phyloP scores from a whole-genome alignment of 1,140 invertebrate genomes.

The Drosophila serrata region DNA sequence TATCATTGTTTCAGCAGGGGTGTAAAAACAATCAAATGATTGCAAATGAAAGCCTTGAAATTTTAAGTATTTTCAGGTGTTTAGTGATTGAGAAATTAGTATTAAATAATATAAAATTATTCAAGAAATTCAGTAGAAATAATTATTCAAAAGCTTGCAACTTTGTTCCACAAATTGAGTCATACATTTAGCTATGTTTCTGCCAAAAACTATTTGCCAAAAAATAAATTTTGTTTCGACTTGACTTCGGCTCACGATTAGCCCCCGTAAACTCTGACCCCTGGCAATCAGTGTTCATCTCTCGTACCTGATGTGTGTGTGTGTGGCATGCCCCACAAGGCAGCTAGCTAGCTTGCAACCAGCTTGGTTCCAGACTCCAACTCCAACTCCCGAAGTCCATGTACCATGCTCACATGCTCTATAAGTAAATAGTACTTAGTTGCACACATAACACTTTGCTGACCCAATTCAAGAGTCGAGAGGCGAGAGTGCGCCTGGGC shows the following conservation, averaged over 20 bases:
- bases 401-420: slow-evolving; percentile 64
- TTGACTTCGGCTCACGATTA: slow-evolving; percentile 62
- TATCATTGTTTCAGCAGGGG: slow-evolving; percentile 17
- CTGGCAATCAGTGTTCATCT: slow-evolving; percentile 75
- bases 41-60: not conserved
- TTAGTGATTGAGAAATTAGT: not conserved
- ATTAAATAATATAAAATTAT: not conserved
- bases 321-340: slow-evolving; percentile 57
- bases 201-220: slow-evolving; percentile 21
- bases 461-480: slow-evolving; percentile 72
- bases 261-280: slow-evolving; percentile 76
- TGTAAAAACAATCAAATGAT: not conserved
- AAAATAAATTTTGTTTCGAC: slow-evolving; percentile 4
- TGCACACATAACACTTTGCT: slow-evolving; percentile 78
- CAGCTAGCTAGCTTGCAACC: slow-evolving; percentile 8
- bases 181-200: slow-evolving; percentile 45
- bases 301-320: slow-evolving; percentile 69
- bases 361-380: slow-evolving; percentile 7
- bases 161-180: slow-evolving; percentile 54
- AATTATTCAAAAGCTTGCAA: not conserved
- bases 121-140: not conserved
- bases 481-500: slow-evolving; percentile 62
- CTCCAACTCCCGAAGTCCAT: not conserved
- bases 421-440: slow-evolving; percentile 59
- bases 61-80: not conserved